Evolutionary conservation across 2,113 vertebrate species (phyloP), one percentile per base, ranked within the genome.

Genomic region (Sinocyclocheilus anophthalmus): DNA sequence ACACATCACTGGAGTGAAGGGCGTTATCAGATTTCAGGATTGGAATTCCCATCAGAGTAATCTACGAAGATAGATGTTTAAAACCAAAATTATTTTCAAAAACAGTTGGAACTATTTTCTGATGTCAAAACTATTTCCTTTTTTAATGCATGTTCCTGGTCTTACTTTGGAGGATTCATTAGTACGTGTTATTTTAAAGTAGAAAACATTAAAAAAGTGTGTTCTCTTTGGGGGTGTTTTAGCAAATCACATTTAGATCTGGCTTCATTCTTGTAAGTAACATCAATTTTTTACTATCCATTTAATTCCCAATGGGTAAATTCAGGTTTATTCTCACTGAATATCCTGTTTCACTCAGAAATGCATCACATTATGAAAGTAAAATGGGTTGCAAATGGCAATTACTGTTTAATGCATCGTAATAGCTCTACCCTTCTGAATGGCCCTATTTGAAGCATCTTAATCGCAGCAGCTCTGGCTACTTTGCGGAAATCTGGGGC

Each of bases 401-500:
- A 50, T 77, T 55, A 24, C 30, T 55, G 75, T 20, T 77, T 77
- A 77, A 55, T 77, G 76, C 33, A 80, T 61, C 57, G 33, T 77
- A 33, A 55, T 30, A 59, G 78, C 39, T 22, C 91, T 94, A 91
- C 99, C 98, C 97, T 92, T 96, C 89, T 99, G 98, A 90, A 99
- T 94, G 3, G 96, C 96, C n/a, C 98, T n/a, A 98, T 1, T 95
- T 89, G 13, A 99, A 97, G 92, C 98, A 0, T 95, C 95, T 18
- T 96, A 77, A 96, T 93, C 0, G 96, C 95, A 0, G 98, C 97
- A 0, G 95, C 96, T 50, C 97, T 94, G 5, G 98, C 97, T 12
- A 98, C 91, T 77, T 93, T 96, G 93, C 96, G 96, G 95, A 97
- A 98, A 81, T 99, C 97, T 0, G 97, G 97, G 37, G 96, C 96